Conservation (phyloP, 2,797 vertebrate species). For the Okamejei kenojei region DNA sequence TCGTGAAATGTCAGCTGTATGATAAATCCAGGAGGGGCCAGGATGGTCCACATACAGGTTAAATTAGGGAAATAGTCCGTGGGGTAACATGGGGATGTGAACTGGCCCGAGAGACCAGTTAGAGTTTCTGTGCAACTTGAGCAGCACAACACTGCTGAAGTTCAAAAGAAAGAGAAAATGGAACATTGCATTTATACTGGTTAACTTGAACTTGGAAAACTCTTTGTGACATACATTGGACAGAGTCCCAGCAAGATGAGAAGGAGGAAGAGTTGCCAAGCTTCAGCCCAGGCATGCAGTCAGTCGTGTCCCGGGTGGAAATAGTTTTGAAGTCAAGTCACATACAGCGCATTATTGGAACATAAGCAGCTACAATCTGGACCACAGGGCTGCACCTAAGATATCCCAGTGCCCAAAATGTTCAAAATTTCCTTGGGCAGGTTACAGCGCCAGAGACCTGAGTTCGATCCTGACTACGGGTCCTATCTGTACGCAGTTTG, state of each 20-base stretch:
- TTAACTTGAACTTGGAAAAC: background rate
- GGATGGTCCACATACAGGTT: slow-evolving; percentile 76
- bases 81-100: slow-evolving; percentile 87
- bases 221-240: background rate
- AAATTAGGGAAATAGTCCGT: slow-evolving; percentile 74
- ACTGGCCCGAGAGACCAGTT: slow-evolving; percentile 64
- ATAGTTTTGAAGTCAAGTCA: background rate
- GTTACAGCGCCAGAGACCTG: too few species aligned
- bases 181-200: background rate
- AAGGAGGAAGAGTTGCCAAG: background rate
- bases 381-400: background rate
- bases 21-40: slow-evolving; percentile 80
- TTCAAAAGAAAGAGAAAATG: slow-evolving; percentile 38
- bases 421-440: background rate
- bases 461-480: too few species aligned
- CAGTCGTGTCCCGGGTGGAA: background rate
- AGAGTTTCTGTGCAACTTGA: slow-evolving; percentile 69
- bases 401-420: background rate
- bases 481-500: too few species aligned
- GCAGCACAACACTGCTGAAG: slow-evolving; percentile 67
- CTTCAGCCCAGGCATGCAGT: background rate
- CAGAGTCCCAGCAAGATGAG: background rate
- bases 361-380: background rate
- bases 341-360: background rate
- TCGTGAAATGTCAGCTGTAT: slow-evolving; percentile 85